These are phyloP conservation scores for Baryphthengus martii DNA, from an alignment of 2,113 vertebrate genomes.

Conservation along the genomic window DNA sequence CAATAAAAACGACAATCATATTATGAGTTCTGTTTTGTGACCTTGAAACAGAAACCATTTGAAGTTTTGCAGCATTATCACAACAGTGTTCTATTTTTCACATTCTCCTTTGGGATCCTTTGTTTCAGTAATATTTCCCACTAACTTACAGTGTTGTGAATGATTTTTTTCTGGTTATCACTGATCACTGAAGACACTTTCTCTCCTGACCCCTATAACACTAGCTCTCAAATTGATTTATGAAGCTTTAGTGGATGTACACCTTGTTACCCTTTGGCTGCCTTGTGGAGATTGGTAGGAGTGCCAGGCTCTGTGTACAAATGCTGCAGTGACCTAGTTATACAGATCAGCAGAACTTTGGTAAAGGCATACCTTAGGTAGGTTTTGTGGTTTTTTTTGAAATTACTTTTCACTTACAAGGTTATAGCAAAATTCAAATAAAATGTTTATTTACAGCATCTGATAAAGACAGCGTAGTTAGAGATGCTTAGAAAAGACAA, in stretches of 20 bases:
- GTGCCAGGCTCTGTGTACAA: not conserved
- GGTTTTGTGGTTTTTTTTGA: not conserved
- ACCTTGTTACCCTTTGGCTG: conserved; percentile 6
- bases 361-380: not conserved
- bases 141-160: not conserved
- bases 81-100: not conserved
- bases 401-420: not conserved
- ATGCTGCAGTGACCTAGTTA: conserved; percentile 27
- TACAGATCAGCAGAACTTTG: not conserved
- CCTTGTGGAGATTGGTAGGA: conserved; percentile 17
- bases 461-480: conserved; percentile 14
- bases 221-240: conserved; percentile 59
- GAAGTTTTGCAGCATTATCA: not conserved
- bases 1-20: not conserved
- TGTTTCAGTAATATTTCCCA: not conserved
- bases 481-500: conserved; percentile 5
- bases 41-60: not conserved
- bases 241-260: conserved; percentile 22
- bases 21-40: not conserved
- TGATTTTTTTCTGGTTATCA: conserved; percentile 31
- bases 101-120: not conserved
- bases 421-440: conserved; percentile 11
- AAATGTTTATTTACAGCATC: not conserved
- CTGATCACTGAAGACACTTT: conserved; percentile 8
- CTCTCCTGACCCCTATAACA: conserved; percentile 10